These are phyloP conservation scores for Cephus pulcher DNA, from an alignment of 2,888 invertebrate species.

Conservation along the genomic window DNA sequence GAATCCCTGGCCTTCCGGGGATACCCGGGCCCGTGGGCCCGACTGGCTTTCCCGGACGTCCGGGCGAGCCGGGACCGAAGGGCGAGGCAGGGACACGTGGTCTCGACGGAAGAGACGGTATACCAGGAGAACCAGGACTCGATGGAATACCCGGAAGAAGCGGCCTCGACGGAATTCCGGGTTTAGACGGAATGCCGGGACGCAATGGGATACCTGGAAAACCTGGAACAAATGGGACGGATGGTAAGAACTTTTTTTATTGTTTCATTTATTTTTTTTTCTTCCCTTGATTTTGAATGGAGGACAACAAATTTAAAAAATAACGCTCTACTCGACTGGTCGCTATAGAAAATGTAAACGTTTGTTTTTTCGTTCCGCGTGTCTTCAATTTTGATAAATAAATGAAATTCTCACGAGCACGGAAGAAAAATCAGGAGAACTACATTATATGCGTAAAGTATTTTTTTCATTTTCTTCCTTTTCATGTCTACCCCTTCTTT, in stretches of 20 bases:
- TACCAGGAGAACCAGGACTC: constrained; percentile 91
- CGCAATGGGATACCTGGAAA: constrained; percentile 76
- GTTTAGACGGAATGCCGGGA: constrained; percentile 81
- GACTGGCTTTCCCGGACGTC: constrained; percentile 65
- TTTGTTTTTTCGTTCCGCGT: too few species aligned
- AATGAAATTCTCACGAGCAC: too few species aligned
- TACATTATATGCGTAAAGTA: too few species aligned
- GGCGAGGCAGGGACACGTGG: constrained; percentile 78
- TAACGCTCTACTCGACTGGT: too few species aligned
- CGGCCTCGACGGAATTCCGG: constrained; percentile 81
- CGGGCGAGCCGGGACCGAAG: constrained; percentile 77
- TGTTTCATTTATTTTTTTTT: too few species aligned
- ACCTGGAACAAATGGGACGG: constrained; percentile 78
- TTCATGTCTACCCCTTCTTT: too few species aligned
- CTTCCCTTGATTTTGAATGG: too few species aligned
- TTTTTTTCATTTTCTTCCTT: too few species aligned
- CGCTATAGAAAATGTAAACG: too few species aligned
- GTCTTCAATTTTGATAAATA: too few species aligned
- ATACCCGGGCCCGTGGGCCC: constrained; percentile 79
- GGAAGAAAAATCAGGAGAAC: too few species aligned
- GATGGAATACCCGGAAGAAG: constrained; percentile 89
- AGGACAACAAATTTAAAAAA: too few species aligned
- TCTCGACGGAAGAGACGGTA: constrained; percentile 88
- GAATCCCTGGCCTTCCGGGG: constrained; percentile 77
- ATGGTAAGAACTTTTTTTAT: constrained; percentile 65